Evolutionary conservation across 2,113 vertebrate genomes (phyloP).

Genomic region (Pongo pygmaeus): DNA sequence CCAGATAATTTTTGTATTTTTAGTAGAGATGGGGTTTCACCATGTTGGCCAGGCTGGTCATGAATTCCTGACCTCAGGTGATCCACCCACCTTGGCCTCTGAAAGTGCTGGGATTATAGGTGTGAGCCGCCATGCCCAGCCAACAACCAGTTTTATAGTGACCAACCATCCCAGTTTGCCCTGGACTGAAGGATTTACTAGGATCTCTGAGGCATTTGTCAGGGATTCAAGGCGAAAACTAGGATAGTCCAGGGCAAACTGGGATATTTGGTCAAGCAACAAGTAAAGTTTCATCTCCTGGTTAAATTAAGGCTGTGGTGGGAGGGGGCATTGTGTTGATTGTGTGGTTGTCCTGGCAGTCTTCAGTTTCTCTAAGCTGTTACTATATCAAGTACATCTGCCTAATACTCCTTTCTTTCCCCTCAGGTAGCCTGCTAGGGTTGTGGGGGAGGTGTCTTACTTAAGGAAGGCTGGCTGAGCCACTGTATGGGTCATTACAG

Average conservation of each 20-base stretch:
- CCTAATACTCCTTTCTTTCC: background rate
- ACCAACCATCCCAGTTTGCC: background rate
- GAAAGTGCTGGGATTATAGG: too few relatives aligned
- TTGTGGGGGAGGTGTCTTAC: background rate
- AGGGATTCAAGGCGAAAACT: background rate
- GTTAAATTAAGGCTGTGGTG: background rate
- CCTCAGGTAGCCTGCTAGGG: fast-evolving
- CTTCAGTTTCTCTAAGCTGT: background rate
- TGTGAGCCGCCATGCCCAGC: background rate
- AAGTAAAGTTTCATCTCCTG: background rate
- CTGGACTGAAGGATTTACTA: background rate
- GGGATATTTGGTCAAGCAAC: background rate
- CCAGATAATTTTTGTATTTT: too few relatives aligned
- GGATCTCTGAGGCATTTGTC: background rate
- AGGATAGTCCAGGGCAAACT: background rate
- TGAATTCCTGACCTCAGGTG: too few relatives aligned
- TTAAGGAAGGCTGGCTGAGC: background rate
- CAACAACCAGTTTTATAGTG: background rate
- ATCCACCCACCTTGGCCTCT: too few relatives aligned
- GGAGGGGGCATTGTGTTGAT: background rate
- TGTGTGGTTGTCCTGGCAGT: fast-evolving
- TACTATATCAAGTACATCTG: background rate
- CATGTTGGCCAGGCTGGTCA: too few relatives aligned
- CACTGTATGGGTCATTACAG: background rate
- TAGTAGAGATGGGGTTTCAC: too few relatives aligned